Conservation (phyloP, 1,140 invertebrate genomes). For the Vanessa atalanta region DNA sequence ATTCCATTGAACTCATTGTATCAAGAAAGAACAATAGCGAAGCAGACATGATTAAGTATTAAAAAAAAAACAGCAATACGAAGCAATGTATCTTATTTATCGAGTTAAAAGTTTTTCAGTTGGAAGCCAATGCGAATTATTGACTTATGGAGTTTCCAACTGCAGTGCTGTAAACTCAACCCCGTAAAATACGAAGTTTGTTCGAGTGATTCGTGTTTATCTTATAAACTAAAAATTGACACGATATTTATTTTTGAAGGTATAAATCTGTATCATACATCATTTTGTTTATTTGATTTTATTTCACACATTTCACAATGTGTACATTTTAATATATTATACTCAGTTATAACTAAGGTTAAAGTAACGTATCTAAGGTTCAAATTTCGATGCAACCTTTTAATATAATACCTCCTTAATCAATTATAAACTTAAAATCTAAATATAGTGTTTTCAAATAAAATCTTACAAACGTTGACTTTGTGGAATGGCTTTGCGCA, state of each 20-base stretch:
- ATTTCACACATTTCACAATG: not conserved
- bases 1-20: no score
- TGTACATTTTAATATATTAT: no score
- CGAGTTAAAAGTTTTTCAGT: constrained; percentile 50
- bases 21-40: not conserved
- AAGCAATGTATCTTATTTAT: constrained; percentile 55
- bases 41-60: constrained; percentile 16
- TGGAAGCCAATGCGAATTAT: constrained; percentile 45
- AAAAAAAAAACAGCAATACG: constrained; percentile 19
- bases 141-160: constrained; percentile 48
- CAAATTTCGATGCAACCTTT: no score
- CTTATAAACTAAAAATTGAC: constrained; percentile 10
- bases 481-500: no score
- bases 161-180: constrained; percentile 44
- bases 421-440: no score
- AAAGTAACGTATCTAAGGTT: no score
- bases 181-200: constrained; percentile 25
- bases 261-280: not conserved
- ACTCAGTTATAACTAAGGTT: no score
- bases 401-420: no score
- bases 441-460: no score
- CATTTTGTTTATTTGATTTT: no score
- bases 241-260: constrained; percentile 5
- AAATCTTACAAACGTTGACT: no score
- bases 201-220: constrained; percentile 26